phyloP scores from a whole-genome alignment of 2,888 invertebrate genomes.

The Graphium colonna region DNA sequence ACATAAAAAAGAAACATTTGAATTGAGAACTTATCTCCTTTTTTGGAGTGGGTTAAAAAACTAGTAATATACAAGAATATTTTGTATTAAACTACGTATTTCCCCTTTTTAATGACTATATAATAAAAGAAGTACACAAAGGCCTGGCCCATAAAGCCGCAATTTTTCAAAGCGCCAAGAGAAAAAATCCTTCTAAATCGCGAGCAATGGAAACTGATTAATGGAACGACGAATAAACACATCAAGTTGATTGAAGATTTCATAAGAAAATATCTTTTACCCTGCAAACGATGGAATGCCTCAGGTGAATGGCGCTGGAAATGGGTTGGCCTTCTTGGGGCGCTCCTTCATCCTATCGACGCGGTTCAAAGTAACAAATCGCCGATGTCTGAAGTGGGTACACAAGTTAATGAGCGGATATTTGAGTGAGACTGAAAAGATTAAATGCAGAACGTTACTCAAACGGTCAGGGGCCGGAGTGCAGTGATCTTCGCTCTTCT shows the following conservation, averaged over 20 bases:
- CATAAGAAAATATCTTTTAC: slow-evolving; percentile 44
- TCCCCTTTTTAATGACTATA: no score
- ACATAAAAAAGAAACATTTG: no score
- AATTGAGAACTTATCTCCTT: no score
- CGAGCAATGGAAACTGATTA: slow-evolving; percentile 46
- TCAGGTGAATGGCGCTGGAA: slow-evolving; percentile 42
- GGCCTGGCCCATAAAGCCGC: not conserved
- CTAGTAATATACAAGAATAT: no score
- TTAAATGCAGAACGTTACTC: slow-evolving; percentile 69
- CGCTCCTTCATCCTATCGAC: slow-evolving; percentile 65
- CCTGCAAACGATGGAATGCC: slow-evolving; percentile 36
- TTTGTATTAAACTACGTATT: no score
- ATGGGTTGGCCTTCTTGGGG: slow-evolving; percentile 42
- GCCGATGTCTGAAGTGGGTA: slow-evolving; percentile 69
- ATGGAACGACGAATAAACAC: slow-evolving; percentile 43
- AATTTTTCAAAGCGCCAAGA: not conserved
- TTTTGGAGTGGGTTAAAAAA: no score
- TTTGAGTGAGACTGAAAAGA: slow-evolving; percentile 70
- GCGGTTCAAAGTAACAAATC: slow-evolving; percentile 69
- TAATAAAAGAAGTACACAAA: no score
- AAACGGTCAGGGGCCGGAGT: slow-evolving; percentile 49
- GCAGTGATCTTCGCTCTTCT: slow-evolving; percentile 37
- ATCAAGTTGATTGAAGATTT: slow-evolving; percentile 49
- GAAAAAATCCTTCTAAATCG: not conserved
- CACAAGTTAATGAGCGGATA: slow-evolving; percentile 74